Conservation (phyloP, 1,140 invertebrate species). For the Odontomachus brunneus region DNA sequence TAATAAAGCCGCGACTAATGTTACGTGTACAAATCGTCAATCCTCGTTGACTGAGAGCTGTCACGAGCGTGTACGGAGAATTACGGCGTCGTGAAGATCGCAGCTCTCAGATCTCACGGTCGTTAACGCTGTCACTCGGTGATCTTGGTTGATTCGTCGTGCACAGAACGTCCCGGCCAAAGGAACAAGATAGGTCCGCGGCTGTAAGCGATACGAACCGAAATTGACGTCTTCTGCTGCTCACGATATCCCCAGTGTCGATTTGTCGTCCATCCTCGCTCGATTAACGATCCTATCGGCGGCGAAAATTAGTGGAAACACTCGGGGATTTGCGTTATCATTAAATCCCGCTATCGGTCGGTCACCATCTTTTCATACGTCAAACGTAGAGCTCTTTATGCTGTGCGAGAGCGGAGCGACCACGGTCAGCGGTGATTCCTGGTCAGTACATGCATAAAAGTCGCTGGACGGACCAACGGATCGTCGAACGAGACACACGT, state of each 20-base stretch:
- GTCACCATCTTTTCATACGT: constrained; percentile 77
- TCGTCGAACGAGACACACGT: neutral
- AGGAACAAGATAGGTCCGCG: neutral
- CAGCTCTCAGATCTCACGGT: neutral
- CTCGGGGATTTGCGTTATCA: constrained; percentile 74
- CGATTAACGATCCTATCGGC: constrained; percentile 26
- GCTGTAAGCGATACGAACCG: constrained; percentile 17
- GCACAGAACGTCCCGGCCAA: neutral
- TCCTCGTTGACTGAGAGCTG: no score
- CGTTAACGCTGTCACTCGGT: neutral
- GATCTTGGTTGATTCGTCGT: neutral
- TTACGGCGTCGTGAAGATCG: neutral
- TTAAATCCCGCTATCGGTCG: constrained; percentile 73
- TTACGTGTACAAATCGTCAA: no score
- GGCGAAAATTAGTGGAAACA: constrained; percentile 40
- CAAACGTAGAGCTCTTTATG: constrained; percentile 66
- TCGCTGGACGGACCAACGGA: neutral
- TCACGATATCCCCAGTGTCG: constrained; percentile 10
- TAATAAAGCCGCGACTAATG: no score
- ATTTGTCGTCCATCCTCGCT: constrained; percentile 27
- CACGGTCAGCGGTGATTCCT: neutral
- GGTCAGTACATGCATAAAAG: neutral
- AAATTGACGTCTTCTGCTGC: neutral
- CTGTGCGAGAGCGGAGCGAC: neutral
- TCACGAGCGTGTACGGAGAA: neutral